Conservation (phyloP, 2,113 vertebrate species). For the Tretioscincus oriximinensis region DNA sequence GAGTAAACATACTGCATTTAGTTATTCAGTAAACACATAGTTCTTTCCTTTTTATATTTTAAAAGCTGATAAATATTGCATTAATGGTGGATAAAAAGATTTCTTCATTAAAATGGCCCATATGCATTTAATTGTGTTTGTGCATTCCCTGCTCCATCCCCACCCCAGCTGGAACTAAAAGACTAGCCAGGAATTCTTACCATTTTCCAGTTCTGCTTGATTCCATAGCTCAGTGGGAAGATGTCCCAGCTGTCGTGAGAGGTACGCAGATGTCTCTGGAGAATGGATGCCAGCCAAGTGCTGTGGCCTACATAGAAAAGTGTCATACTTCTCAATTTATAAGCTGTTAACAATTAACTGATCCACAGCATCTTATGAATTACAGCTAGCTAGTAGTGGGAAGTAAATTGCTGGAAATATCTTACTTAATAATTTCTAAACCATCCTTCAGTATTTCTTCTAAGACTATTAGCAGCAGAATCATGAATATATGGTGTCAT, state of each 20-base stretch:
- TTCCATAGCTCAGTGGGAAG: neutral
- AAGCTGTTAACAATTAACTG: slow-evolving; percentile 29
- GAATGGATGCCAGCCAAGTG: neutral
- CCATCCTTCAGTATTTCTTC: too few relatives aligned
- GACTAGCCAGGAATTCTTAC: slow-evolving; percentile 25
- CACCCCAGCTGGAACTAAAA: neutral
- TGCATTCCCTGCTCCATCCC: neutral
- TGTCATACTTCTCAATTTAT: slow-evolving; percentile 12
- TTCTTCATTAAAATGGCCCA: slow-evolving; percentile 14
- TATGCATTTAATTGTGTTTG: slow-evolving; percentile 16
- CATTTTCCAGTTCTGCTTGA: slow-evolving; percentile 17
- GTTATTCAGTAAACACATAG: neutral
- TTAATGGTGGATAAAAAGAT: neutral
- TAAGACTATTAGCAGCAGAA: too few relatives aligned
- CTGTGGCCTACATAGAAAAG: slow-evolving; percentile 17
- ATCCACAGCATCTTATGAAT: slow-evolving; percentile 11
- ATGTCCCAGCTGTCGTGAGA: neutral
- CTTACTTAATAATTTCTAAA: too few relatives aligned
- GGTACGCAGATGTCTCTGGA: slow-evolving; percentile 12
- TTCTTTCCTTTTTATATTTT: neutral
- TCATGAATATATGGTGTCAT: too few relatives aligned
- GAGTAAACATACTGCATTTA: neutral
- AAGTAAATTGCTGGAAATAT: neutral
- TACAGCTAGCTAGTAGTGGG: neutral
- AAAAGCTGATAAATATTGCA: neutral